Base-by-base conservation (phyloP, 1,140 invertebrate species). In the Platorchestia sp. region DNA sequence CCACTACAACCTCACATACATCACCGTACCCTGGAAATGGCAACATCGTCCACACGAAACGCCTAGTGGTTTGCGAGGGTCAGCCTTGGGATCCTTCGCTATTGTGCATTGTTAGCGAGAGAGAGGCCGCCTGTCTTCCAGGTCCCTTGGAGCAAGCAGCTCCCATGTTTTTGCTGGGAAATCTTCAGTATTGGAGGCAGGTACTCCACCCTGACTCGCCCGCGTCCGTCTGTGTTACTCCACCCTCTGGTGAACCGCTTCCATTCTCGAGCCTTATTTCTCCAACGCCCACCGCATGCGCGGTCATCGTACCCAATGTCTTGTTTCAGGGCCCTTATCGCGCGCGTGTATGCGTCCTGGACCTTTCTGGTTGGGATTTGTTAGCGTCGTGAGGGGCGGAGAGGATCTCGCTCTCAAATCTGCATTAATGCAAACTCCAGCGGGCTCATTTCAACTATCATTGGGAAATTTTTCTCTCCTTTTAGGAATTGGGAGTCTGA, bases 81-180 rank as follows among this genome's bases (percentile, higher is more conserved):
- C 91, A 93, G 40, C 91, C 45, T 93, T 45, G 6, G 45, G 41
- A 42, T 90, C 44, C 91, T n/a, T 93, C 45, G 5, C 91, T 36
- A 93, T 93, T 45, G 43, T 93, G 91, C 91, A 93, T 93, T 93
- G 91, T 93, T 93, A 93, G 40, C 41, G 91, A 89, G 41, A 89
- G 91, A 89, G 41, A 89, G 87, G 43, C 87, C 87, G 10, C 27
- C 53, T 41, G 19, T 42, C 91, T 40, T 44, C 45, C 43, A 93
- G 44, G 91, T 19, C 22, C 44, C 43, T 40, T 41, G 41, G 45
- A 47, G 87, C 87, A 40, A 47, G 87, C 87, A 40, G 41, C 91
- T 45, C 40, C 91, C 43, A 93, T 93, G 91, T 93, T 93, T 47
- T 93, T 93, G 7, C 91, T 45, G 44, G 40, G 40, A 90, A 44